Evolutionary conservation across 92 coral and sea anemone genomes (phyloP).

Genomic region (Palythoa heliodiscus): DNA sequence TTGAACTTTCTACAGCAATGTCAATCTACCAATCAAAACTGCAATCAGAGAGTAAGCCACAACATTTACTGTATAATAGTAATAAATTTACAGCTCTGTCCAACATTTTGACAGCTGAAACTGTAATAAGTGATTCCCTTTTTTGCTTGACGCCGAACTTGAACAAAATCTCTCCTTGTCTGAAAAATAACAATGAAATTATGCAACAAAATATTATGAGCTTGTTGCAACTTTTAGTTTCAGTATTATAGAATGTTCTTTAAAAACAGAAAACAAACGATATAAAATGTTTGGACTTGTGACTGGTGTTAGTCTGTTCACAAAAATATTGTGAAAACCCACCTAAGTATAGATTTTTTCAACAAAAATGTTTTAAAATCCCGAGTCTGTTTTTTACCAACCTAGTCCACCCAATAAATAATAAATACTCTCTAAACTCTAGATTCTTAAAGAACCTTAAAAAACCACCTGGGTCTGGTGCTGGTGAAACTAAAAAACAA

Average conservation of each 20-base stretch:
- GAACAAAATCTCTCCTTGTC: constrained; percentile 11
- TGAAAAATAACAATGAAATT: no score
- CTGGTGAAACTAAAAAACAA: constrained; percentile 29
- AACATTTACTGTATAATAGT: not conserved
- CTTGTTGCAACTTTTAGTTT: no score
- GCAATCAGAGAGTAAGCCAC: not conserved
- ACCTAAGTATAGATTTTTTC: constrained; percentile 7
- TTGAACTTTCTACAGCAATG: constrained; percentile 23
- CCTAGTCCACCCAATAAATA: no score
- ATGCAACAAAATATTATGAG: no score
- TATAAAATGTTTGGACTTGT: constrained; percentile 15
- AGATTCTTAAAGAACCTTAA: constrained; percentile 1
- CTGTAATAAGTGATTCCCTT: constrained; percentile 9
- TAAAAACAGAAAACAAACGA: not conserved
- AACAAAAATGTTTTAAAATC: not conserved
- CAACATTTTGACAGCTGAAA: constrained; percentile 16
- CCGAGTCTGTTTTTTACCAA: no score
- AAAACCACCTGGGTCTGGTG: constrained; percentile 29
- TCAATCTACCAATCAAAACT: constrained; percentile 8
- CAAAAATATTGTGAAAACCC: not conserved
- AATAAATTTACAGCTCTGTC: constrained; percentile 1
- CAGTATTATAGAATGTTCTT: no score
- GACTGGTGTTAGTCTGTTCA: constrained; percentile 24
- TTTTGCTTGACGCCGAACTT: constrained; percentile 12
- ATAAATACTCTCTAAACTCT: not conserved